A percentile compares a stretch with the other conserved stretches of the same genome.
phyloP scores from a whole-genome alignment of 2,888 invertebrate genomes.

The Limnephilus lunatus region DNA sequence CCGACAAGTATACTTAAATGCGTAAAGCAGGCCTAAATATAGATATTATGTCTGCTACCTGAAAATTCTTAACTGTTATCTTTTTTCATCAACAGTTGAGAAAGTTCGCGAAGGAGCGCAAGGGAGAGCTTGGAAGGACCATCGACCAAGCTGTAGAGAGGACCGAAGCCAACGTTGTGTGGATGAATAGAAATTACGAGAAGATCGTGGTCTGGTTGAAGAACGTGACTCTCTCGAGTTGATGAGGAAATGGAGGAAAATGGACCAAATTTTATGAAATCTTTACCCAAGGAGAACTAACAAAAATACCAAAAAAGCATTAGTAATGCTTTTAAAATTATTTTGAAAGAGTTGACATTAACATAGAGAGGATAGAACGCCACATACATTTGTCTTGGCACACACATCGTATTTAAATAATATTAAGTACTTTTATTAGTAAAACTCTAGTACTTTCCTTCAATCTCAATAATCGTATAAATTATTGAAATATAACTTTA shows the following conservation, averaged over 20 bases:
- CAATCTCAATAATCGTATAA: no score
- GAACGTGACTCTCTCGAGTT: slow-evolving; percentile 46
- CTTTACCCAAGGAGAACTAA: not conserved
- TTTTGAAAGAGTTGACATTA: not conserved
- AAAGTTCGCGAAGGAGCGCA: slow-evolving; percentile 81
- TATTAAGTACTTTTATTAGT: not conserved
- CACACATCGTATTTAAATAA: not conserved
- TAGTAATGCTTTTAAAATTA: not conserved
- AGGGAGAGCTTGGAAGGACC: slow-evolving; percentile 84
- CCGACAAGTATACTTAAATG: no score
- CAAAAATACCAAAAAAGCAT: not conserved
- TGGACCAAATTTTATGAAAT: not conserved
- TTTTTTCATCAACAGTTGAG: slow-evolving; percentile 77
- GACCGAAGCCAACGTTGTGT: slow-evolving; percentile 88
- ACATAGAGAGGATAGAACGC: not conserved
- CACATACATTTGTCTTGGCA: not conserved
- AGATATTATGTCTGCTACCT: no score
- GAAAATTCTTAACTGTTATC: no score
- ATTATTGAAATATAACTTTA: no score
- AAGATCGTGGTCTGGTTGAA: slow-evolving; percentile 86
- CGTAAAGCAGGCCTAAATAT: no score
- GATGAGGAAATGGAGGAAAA: slow-evolving; percentile 20
- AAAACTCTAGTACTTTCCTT: no score
- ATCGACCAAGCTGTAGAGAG: slow-evolving; percentile 89
- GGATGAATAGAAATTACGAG: slow-evolving; percentile 87